These are phyloP conservation scores for Bubo blakistoni DNA, from an alignment of 2,113 vertebrate species.

Conservation along the genomic window DNA sequence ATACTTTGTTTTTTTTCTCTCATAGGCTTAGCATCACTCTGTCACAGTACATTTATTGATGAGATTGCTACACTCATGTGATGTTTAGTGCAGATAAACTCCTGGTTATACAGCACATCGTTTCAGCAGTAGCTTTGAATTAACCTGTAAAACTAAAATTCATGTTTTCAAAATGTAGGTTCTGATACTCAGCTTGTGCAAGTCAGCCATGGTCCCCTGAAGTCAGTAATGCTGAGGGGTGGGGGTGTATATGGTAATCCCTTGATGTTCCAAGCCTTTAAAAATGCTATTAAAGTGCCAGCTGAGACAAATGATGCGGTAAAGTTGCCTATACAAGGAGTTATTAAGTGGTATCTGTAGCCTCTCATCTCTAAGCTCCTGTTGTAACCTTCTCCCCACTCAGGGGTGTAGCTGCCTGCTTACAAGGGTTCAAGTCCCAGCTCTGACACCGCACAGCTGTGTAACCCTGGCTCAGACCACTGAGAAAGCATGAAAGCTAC, in stretches of 20 bases:
- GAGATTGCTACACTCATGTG: background rate
- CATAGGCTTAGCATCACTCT: background rate
- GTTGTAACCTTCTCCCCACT: background rate
- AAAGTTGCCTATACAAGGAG: background rate
- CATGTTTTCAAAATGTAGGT: background rate
- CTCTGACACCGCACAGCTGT: background rate
- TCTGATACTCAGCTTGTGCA: background rate
- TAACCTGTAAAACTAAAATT: background rate
- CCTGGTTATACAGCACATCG: background rate
- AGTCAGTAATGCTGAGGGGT: background rate
- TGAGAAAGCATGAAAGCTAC: background rate
- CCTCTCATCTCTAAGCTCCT: background rate
- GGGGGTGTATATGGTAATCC: background rate
- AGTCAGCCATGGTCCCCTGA: background rate
- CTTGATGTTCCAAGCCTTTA: background rate
- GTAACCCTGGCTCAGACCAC: background rate
- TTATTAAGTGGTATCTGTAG: background rate
- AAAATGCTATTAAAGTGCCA: background rate
- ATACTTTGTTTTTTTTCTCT: background rate
- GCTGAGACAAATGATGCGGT: background rate
- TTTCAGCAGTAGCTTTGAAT: background rate
- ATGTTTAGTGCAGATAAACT: background rate
- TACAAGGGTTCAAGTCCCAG: background rate
- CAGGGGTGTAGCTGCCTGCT: background rate
- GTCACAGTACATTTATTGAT: background rate